Evolutionary conservation across 2,888 invertebrate species (phyloP).

Genomic region (Pristionchus mayeri): DNA sequence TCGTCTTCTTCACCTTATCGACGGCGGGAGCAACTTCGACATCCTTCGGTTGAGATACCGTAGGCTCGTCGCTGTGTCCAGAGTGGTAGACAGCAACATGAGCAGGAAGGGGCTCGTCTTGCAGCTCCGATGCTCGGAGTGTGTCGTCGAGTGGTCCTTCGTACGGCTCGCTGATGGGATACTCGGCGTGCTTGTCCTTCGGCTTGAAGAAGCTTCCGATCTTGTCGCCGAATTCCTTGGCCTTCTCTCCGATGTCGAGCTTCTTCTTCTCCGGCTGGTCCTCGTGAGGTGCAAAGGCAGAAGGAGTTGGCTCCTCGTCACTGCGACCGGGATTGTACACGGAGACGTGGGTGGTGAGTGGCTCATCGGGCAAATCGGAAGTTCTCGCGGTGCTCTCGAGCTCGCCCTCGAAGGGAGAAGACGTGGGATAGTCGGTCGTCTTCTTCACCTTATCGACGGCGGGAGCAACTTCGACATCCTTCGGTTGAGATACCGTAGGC

Average conservation of each 20-base stretch:
- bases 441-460: no score
- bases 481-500: no score
- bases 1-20: neutral
- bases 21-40: neutral
- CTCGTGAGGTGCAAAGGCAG: neutral
- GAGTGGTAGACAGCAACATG: conserved; percentile 32
- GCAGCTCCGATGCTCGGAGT: neutral
- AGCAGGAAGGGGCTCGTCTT: neutral
- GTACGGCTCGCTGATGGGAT: conserved; percentile 16
- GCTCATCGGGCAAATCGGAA: conserved; percentile 20
- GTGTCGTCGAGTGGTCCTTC: conserved; percentile 31
- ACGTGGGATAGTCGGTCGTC: neutral
- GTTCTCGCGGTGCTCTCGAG: conserved; percentile 33
- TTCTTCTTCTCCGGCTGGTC: conserved; percentile 39
- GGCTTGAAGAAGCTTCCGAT: conserved; percentile 36
- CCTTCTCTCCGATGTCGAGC: conserved; percentile 34
- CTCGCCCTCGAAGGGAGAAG: conserved; percentile 12
- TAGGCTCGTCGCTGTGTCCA: neutral
- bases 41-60: neutral
- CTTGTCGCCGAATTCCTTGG: conserved; percentile 37
- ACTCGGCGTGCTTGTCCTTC: conserved; percentile 34
- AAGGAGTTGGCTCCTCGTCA: conserved; percentile 20
- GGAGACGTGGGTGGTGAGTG: conserved; percentile 33
- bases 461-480: no score
- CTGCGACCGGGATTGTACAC: conserved; percentile 43